These are phyloP conservation scores for Ceratina japonica DNA, from an alignment of 1,140 invertebrate species.

Conservation along the genomic window DNA sequence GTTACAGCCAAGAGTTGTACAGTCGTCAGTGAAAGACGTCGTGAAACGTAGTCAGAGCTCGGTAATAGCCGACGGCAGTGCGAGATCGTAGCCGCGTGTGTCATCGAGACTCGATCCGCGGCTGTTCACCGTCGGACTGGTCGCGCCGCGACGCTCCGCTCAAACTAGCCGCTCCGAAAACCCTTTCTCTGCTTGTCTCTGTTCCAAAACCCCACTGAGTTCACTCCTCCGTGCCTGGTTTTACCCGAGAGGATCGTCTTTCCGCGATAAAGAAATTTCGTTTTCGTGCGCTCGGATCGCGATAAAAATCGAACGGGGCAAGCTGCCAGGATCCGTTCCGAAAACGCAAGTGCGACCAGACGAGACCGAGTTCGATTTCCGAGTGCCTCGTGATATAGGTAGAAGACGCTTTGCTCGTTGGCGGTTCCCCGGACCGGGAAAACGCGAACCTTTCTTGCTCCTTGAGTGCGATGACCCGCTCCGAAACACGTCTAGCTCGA, in stretches of 20 bases:
- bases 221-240: neutral
- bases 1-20: too few species aligned
- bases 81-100: slow-evolving; percentile 17
- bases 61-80: neutral
- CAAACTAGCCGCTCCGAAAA: neutral
- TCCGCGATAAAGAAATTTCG: neutral
- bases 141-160: slow-evolving; percentile 29
- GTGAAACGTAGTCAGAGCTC: neutral
- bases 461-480: slow-evolving; percentile 20
- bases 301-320: neutral
- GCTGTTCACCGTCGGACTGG: slow-evolving; percentile 49
- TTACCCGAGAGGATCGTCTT: slow-evolving; percentile 3
- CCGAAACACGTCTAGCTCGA: slow-evolving; percentile 9
- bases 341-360: neutral
- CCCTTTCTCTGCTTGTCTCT: neutral
- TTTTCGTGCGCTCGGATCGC: neutral
- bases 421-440: neutral
- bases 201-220: neutral
- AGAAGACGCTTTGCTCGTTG: too few species aligned
- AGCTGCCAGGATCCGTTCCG: neutral
- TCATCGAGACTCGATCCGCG: slow-evolving; percentile 11
- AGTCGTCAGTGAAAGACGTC: too few species aligned
- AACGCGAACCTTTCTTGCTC: slow-evolving; percentile 10
- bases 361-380: neutral
- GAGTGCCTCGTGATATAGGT: too few species aligned